A percentile compares a stretch with the other conserved stretches of the same genome.
phyloP scores from a whole-genome alignment of 2,797 vertebrate species.

The Sebastes reedi region DNA sequence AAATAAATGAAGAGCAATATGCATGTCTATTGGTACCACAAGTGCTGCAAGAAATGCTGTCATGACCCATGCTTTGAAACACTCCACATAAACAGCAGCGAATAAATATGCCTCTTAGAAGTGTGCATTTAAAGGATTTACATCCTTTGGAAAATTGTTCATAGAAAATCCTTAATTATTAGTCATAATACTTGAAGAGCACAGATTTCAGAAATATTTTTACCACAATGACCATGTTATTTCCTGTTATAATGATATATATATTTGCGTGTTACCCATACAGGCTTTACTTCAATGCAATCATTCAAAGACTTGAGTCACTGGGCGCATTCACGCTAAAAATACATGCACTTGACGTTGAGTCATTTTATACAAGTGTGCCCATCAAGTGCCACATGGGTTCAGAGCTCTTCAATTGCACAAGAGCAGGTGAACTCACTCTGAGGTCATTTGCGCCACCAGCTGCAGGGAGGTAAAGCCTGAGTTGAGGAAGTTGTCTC shows the following conservation, averaged over 20 bases:
- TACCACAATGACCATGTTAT: not conserved
- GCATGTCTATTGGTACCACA: constrained; percentile 22
- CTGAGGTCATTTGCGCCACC: constrained; percentile 96
- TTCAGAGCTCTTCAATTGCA: constrained; percentile 21
- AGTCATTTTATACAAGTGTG: constrained; percentile 42
- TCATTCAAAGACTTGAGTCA: constrained; percentile 31
- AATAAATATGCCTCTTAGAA: constrained; percentile 16
- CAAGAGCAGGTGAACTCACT: constrained; percentile 86
- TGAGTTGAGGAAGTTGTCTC: constrained; percentile 97
- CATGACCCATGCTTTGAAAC: constrained; percentile 32
- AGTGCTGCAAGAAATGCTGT: constrained; percentile 10
- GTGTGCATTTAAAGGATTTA: constrained; percentile 1
- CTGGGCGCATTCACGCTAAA: constrained; percentile 40
- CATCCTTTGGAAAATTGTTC: not conserved
- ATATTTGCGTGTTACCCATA: constrained; percentile 16
- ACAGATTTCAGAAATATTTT: constrained; percentile 11
- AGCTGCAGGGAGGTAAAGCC: constrained; percentile 98
- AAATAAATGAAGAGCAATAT: constrained; percentile 48
- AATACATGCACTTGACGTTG: constrained; percentile 50
- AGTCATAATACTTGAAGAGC: constrained; percentile 7
- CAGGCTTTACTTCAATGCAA: constrained; percentile 22
- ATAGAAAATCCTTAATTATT: constrained; percentile 12
- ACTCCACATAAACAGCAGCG: constrained; percentile 9
- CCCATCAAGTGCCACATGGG: constrained; percentile 43
- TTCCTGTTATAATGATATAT: constrained; percentile 20